Conservation (phyloP, 92 coral and sea anemone genomes). For the Diadumene lineata region DNA sequence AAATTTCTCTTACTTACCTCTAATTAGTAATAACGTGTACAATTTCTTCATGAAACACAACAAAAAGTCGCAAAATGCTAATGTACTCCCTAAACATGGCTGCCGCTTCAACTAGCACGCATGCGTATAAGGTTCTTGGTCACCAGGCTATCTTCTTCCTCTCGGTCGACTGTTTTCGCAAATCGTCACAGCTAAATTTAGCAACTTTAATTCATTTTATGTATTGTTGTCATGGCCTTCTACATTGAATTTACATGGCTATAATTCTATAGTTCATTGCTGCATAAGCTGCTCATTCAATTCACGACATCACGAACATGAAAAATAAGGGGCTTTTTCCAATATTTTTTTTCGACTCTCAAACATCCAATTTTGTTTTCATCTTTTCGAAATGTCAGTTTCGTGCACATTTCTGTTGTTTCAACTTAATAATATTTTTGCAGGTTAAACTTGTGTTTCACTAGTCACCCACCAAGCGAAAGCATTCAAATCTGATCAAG, state of each 20-base stretch:
- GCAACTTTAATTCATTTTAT: conserved; percentile 6
- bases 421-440: no score
- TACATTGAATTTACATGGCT: neutral
- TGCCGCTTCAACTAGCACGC: conserved; percentile 58
- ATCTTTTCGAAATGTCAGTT: no score
- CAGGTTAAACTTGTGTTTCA: no score
- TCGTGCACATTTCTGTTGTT: no score
- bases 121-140: conserved; percentile 78
- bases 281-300: neutral
- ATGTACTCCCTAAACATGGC: conserved; percentile 98
- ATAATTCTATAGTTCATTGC: neutral
- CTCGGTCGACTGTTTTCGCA: conserved; percentile 13
- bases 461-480: no score
- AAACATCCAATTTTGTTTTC: no score
- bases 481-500: no score
- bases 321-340: neutral
- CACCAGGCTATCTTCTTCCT: conserved; percentile 35
- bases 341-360: neutral
- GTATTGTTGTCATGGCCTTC: conserved; percentile 6
- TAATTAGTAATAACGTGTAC: conserved; percentile 55
- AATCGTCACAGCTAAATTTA: conserved; percentile 29
- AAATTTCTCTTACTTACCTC: conserved; percentile 53
- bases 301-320: neutral
- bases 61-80: conserved; percentile 90
- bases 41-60: conserved; percentile 93